Evolutionary conservation across 2,888 invertebrate species (phyloP).

Genomic region (Orgyia antiqua): DNA sequence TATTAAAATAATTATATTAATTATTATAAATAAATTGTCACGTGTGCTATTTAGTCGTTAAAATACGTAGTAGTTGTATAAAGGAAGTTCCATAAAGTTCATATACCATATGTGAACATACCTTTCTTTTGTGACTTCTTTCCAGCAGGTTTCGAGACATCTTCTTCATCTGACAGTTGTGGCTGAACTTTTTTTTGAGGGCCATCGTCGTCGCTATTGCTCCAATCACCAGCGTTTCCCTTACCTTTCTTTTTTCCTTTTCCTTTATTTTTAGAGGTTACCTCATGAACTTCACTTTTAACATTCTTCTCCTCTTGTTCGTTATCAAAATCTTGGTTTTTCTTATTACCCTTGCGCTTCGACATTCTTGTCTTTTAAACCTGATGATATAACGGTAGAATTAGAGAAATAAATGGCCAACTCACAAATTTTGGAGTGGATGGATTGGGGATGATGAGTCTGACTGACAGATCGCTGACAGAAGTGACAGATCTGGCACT

Average conservation of each 20-base stretch:
- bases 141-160: conserved; percentile 48
- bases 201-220: conserved; percentile 57
- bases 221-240: conserved; percentile 63
- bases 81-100: too few species aligned
- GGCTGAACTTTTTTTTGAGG: conserved; percentile 36
- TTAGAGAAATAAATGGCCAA: too few species aligned
- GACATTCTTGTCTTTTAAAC: conserved; percentile 66
- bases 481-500: too few species aligned
- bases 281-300: conserved; percentile 45
- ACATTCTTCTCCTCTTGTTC: conserved; percentile 62
- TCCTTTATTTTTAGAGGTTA: conserved; percentile 76
- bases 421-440: not conserved
- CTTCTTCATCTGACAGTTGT: conserved; percentile 66
- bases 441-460: too few species aligned
- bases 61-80: too few species aligned
- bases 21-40: too few species aligned
- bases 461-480: not conserved
- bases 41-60: too few species aligned
- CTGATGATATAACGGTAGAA: too few species aligned
- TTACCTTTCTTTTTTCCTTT: conserved; percentile 70
- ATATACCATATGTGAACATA: too few species aligned
- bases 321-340: conserved; percentile 75
- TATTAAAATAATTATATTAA: too few species aligned
- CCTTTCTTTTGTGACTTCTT: conserved; percentile 78
- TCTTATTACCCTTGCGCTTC: conserved; percentile 78